Conservation (phyloP, 2,113 vertebrate species). For the Budorcas taxicolor region DNA sequence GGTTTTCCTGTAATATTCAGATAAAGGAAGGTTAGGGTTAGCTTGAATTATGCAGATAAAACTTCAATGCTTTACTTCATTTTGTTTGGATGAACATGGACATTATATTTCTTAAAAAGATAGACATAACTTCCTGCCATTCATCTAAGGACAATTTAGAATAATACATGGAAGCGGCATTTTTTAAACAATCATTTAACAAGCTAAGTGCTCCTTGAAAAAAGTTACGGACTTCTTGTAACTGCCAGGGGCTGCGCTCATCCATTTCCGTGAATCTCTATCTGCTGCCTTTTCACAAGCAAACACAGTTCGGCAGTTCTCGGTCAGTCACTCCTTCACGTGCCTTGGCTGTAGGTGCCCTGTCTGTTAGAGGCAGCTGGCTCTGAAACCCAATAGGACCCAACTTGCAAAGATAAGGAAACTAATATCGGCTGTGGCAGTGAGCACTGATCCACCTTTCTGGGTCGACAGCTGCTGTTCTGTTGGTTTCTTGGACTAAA, state of each 20-base stretch:
- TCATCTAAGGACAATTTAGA: neutral
- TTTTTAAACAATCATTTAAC: conserved; percentile 21
- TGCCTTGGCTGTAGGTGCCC: neutral
- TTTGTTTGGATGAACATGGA: neutral
- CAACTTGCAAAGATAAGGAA: conserved; percentile 61
- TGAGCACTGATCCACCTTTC: conserved; percentile 29
- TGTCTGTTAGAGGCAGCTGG: neutral
- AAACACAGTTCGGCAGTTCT: neutral
- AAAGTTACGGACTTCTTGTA: neutral
- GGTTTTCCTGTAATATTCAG: neutral
- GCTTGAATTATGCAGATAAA: neutral
- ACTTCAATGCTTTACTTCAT: neutral
- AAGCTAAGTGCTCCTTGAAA: neutral
- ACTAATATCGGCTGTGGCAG: neutral
- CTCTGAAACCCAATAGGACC: conserved; percentile 50
- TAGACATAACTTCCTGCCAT: neutral
- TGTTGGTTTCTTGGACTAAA: conserved; percentile 60
- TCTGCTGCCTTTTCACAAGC: neutral
- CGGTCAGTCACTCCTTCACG: neutral
- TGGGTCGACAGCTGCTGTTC: conserved; percentile 72
- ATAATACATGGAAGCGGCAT: neutral
- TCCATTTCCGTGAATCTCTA: neutral
- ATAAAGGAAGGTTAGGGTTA: neutral
- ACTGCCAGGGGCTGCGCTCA: neutral
- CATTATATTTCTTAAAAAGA: neutral